Conservation (phyloP, 2,113 vertebrate genomes). For the Collichthys lucidus region DNA sequence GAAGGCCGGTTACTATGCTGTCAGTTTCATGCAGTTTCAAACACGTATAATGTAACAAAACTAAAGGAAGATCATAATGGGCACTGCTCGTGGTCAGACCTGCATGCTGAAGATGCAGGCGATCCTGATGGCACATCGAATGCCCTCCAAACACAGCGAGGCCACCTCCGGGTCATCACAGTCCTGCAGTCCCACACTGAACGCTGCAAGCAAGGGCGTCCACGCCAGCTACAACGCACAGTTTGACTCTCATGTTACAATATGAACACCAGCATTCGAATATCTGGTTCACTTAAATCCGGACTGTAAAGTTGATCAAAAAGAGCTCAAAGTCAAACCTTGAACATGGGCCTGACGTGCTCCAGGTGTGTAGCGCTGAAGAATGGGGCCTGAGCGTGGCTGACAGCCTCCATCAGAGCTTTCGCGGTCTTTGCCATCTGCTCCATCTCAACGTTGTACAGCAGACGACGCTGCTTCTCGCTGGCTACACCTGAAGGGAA, state of each 20-base stretch:
- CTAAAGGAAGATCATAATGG: background rate
- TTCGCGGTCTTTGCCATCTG: slow-evolving; percentile 99
- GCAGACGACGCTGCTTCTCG: slow-evolving; percentile 94
- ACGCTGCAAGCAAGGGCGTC: slow-evolving; percentile 95
- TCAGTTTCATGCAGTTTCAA: background rate
- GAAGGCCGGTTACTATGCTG: background rate
- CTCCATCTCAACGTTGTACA: slow-evolving; percentile 99
- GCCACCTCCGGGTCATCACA: slow-evolving; percentile 97
- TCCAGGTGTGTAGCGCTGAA: slow-evolving; percentile 97
- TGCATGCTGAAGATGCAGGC: slow-evolving; percentile 98
- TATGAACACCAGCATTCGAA: background rate
- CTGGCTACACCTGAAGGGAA: slow-evolving; percentile 87
- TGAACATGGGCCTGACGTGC: slow-evolving; percentile 98
- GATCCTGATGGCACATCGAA: slow-evolving; percentile 95
- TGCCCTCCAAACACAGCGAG: slow-evolving; percentile 94
- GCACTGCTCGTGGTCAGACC: slow-evolving; percentile 82
- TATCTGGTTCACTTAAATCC: background rate
- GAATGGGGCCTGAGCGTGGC: slow-evolving; percentile 96
- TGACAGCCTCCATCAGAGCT: slow-evolving; percentile 97
- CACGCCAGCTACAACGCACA: slow-evolving; percentile 90
- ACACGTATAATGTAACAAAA: background rate
- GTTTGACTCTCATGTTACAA: too few relatives aligned
- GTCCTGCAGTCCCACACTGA: slow-evolving; percentile 96
- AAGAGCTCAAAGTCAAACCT: slow-evolving; percentile 72
- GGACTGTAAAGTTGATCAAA: background rate